Evolutionary conservation across 2,797 vertebrate genomes (phyloP).

Genomic region (Cyclura pinguis): DNA sequence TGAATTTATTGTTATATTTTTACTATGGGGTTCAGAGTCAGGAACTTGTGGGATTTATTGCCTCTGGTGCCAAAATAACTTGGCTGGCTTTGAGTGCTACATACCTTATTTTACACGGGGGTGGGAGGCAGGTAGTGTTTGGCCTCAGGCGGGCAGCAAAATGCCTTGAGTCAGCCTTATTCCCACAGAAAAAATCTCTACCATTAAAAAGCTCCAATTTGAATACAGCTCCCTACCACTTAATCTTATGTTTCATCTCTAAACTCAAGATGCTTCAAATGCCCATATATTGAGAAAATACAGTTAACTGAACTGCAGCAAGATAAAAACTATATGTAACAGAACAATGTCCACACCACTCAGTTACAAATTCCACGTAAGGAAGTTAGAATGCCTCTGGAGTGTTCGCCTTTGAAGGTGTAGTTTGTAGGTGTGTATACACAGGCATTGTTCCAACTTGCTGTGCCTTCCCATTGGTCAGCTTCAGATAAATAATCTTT

Average conservation of each 20-base stretch:
- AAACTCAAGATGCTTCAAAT: slow-evolving; percentile 61
- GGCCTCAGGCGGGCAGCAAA: no score
- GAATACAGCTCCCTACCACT: background rate
- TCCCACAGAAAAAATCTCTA: background rate
- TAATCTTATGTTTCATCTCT: slow-evolving; percentile 45
- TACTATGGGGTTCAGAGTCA: background rate
- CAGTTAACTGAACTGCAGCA: slow-evolving; percentile 1
- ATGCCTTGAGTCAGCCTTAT: background rate
- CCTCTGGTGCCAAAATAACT: background rate
- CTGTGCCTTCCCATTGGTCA: background rate
- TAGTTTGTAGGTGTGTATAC: slow-evolving; percentile 43
- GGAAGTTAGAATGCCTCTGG: background rate
- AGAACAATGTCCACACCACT: background rate
- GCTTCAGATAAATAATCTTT: slow-evolving; percentile 30
- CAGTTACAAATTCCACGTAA: slow-evolving; percentile 34
- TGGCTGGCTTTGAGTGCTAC: background rate
- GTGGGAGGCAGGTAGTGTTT: no score
- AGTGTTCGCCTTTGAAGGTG: slow-evolving; percentile 42
- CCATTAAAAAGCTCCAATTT: background rate
- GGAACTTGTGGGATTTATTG: background rate
- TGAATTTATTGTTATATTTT: slow-evolving; percentile 5
- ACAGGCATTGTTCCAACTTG: slow-evolving; percentile 53
- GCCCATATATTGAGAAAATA: slow-evolving; percentile 39
- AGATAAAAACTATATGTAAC: background rate
- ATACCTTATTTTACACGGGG: background rate